Conservation (phyloP, 2,888 invertebrate genomes). For the Siphonodentalium dalli region DNA sequence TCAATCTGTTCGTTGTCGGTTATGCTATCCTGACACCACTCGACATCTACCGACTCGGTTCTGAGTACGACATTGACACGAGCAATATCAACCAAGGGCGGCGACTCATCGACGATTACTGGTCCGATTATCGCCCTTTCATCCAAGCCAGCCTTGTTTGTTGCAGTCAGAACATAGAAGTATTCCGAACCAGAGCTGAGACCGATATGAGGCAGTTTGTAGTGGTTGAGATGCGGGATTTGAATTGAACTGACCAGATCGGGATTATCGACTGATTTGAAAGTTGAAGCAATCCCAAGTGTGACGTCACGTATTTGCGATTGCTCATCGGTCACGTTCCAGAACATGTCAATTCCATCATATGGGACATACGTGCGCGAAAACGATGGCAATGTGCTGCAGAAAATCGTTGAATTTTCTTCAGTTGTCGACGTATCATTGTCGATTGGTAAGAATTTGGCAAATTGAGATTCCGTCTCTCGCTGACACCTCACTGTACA, state of each 20-base stretch:
- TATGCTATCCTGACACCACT: constrained; percentile 30
- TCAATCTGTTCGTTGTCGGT: constrained; percentile 30
- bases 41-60: constrained; percentile 10
- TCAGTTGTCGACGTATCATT: no score
- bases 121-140: constrained; percentile 27
- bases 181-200: constrained; percentile 21
- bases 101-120: constrained; percentile 34
- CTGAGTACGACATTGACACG: constrained; percentile 8
- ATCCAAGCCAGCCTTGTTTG: constrained; percentile 33
- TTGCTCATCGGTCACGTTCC: constrained; percentile 27
- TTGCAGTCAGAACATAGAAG: constrained; percentile 27
- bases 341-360: constrained; percentile 28
- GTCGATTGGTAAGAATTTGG: no score
- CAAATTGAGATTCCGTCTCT: no score
- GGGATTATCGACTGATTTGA: constrained; percentile 7
- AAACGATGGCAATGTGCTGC: constrained; percentile 8
- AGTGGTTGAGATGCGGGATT: constrained; percentile 20
- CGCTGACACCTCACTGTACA: no score
- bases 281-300: constrained; percentile 30
- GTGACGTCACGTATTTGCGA: constrained; percentile 33
- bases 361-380: constrained; percentile 25
- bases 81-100: constrained; percentile 24
- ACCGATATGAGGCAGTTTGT: constrained; percentile 25
- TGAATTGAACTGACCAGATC: constrained; percentile 24
- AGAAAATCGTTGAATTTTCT: constrained; percentile 5